phyloP scores from a whole-genome alignment of 2,888 invertebrate genomes.

The Pardosa pseudoannulata region DNA sequence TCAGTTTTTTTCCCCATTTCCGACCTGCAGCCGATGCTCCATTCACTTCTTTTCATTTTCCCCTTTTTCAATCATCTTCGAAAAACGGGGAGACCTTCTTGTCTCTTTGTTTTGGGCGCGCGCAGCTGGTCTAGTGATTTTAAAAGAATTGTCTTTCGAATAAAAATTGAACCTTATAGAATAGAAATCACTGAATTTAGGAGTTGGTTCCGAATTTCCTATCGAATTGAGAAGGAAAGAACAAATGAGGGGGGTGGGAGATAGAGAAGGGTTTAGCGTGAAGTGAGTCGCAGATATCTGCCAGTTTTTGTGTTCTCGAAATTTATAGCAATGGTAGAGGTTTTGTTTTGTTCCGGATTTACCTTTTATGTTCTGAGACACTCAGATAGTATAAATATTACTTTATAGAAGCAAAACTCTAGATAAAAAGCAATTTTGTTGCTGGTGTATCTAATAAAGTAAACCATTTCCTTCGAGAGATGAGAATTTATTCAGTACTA shows the following conservation, averaged over 20 bases:
- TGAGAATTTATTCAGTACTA: no score
- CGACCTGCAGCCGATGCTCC: no score
- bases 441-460: no score
- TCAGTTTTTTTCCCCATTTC: neutral
- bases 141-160: neutral
- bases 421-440: no score
- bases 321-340: neutral
- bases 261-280: neutral
- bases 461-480: no score
- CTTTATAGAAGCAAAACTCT: no score
- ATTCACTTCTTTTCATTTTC: neutral
- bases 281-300: neutral
- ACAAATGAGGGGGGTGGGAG: neutral
- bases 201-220: neutral
- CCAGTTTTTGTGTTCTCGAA: neutral
- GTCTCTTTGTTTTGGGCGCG: neutral
- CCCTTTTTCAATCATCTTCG: neutral
- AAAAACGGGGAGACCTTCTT: neutral
- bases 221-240: neutral
- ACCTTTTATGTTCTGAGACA: neutral
- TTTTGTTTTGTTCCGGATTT: neutral
- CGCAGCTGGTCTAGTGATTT: conserved; percentile 39
- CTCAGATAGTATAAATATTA: neutral
- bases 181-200: conserved; percentile 28
- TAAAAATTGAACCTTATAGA: conserved; percentile 21